A percentile compares a stretch with the other conserved stretches of the same genome.
Conservation (phyloP, 2,888 invertebrate species). For the Zele albiditarsus region DNA sequence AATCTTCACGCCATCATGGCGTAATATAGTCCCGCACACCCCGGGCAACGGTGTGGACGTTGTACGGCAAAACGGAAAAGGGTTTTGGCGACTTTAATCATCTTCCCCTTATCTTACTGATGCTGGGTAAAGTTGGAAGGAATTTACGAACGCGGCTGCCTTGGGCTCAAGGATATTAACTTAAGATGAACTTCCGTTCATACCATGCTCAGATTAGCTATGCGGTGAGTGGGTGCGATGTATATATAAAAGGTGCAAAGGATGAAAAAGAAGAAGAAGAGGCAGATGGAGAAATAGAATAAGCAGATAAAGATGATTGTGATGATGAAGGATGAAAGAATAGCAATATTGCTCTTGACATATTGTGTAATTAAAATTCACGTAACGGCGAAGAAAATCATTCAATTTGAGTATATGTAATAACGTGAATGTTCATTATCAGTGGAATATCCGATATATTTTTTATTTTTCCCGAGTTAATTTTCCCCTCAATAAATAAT, state of each 20-base stretch:
- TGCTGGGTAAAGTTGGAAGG: conserved; percentile 44
- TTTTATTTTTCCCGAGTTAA: background rate
- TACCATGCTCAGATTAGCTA: conserved; percentile 44
- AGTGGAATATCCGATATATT: too few relatives aligned
- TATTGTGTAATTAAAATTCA: background rate
- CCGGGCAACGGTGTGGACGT: background rate
- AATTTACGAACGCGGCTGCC: conserved; percentile 48
- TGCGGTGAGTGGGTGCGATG: conserved; percentile 37
- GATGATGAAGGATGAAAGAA: background rate
- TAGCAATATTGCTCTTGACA: background rate
- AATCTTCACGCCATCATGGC: conserved; percentile 56
- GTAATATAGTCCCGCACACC: conserved; percentile 6
- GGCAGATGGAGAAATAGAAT: too few relatives aligned
- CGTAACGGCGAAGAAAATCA: background rate
- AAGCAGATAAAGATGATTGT: background rate
- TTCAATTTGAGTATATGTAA: background rate
- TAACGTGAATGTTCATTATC: too few relatives aligned
- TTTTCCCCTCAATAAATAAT: background rate
- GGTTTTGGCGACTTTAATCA: conserved; percentile 51
- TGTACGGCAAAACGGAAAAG: conserved; percentile 43
- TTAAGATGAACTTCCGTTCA: conserved; percentile 58
- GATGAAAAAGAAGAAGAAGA: background rate
- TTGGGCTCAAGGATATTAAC: conserved; percentile 54
- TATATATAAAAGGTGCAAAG: background rate
- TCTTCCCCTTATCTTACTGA: conserved; percentile 35